These are phyloP conservation scores for Calliscelio sp. DNA, from an alignment of 2,888 invertebrate species.

Conservation along the genomic window DNA sequence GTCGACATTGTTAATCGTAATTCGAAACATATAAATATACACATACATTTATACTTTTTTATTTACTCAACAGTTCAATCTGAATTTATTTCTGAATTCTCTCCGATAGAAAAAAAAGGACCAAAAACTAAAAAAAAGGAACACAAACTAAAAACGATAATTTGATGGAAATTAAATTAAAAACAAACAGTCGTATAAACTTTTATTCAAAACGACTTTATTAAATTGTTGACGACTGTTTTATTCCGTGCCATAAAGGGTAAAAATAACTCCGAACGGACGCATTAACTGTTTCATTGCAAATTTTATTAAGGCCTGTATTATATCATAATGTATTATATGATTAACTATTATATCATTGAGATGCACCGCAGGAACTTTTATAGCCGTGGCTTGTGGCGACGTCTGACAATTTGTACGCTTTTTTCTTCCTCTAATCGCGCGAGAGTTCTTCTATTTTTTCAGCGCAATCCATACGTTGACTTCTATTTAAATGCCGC, in stretches of 20 bases:
- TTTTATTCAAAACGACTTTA: background rate
- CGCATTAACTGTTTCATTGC: constrained; percentile 48
- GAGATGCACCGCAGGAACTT: constrained; percentile 38
- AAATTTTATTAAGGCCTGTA: constrained; percentile 52
- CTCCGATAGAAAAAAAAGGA: no score
- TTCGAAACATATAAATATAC: background rate
- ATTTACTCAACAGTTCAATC: no score
- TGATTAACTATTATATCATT: constrained; percentile 60
- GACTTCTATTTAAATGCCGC: no score
- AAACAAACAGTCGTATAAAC: background rate
- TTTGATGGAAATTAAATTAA: background rate
- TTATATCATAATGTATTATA: constrained; percentile 60
- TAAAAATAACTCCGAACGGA: constrained; percentile 45
- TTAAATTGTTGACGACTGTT: constrained; percentile 10
- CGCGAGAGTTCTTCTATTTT: no score
- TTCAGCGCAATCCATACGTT: no score
- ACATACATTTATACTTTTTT: no score
- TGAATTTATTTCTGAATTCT: no score
- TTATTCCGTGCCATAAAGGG: constrained; percentile 16
- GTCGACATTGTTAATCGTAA: no score
- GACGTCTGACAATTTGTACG: no score
- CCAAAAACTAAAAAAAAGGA: no score
- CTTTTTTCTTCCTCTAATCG: no score
- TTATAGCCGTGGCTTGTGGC: no score
- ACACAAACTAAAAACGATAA: background rate